Evolutionary conservation across 2,113 vertebrate species (phyloP).

Genomic region (Chauna torquata): DNA sequence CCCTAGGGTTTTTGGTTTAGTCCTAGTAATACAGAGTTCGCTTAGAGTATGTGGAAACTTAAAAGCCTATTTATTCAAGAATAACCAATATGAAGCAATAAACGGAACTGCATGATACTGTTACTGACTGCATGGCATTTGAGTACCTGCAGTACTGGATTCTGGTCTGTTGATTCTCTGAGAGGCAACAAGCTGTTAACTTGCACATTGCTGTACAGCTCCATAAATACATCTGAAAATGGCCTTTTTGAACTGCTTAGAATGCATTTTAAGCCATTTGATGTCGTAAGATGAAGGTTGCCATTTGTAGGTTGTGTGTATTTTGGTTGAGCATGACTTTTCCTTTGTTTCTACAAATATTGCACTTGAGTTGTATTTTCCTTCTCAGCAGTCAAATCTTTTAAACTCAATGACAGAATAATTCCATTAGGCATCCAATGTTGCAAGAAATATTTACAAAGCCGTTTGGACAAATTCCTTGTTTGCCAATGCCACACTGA

Average conservation of each 20-base stretch:
- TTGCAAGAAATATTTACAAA: slow-evolving; percentile 1
- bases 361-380: not conserved
- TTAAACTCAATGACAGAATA: not conserved
- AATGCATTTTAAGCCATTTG: not conserved
- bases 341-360: not conserved
- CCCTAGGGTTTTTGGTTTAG: not conserved
- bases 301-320: no score
- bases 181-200: not conserved
- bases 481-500: not conserved
- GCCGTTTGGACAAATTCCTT: not conserved
- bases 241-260: not conserved
- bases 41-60: not conserved
- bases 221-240: not conserved
- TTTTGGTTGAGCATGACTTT: not conserved
- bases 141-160: no score
- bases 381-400: not conserved
- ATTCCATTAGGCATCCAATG: slow-evolving; percentile 24
- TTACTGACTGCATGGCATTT: not conserved
- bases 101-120: not conserved
- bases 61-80: not conserved
- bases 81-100: not conserved
- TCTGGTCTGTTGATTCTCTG: not conserved
- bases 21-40: not conserved
- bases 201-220: not conserved
- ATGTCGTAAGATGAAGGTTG: not conserved